Conservation (phyloP, 1,140 invertebrate species). For the Pararge aegeria region DNA sequence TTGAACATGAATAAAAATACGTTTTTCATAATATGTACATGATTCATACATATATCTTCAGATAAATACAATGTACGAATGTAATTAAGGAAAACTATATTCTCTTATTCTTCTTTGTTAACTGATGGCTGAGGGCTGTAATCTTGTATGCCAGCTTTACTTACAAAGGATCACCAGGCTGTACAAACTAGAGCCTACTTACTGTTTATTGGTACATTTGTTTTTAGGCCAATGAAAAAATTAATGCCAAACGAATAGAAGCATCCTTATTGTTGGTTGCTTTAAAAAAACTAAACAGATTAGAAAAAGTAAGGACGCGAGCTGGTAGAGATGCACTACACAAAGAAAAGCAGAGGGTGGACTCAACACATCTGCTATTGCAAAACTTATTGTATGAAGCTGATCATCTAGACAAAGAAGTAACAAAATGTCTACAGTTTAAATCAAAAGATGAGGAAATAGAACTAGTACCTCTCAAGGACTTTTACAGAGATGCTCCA, state of each 20-base stretch:
- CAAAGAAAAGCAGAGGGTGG: slow-evolving; percentile 92
- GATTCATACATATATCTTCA: no score
- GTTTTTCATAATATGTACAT: no score
- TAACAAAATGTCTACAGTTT: slow-evolving; percentile 95
- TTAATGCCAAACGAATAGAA: slow-evolving; percentile 84
- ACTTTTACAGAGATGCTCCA: slow-evolving; percentile 93
- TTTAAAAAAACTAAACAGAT: slow-evolving; percentile 93
- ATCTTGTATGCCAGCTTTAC: no score
- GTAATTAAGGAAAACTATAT: no score
- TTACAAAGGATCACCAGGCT: no score
- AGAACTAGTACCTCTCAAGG: slow-evolving; percentile 90
- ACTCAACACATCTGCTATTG: slow-evolving; percentile 92
- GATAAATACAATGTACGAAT: no score
- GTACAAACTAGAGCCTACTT: no score
- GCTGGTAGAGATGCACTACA: slow-evolving; percentile 88
- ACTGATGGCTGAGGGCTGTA: no score
- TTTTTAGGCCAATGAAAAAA: slow-evolving; percentile 81
- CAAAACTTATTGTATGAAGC: slow-evolving; percentile 98
- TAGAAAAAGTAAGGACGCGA: slow-evolving; percentile 93
- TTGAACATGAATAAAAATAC: no score
- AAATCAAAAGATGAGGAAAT: slow-evolving; percentile 97
- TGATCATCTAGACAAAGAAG: slow-evolving; percentile 95
- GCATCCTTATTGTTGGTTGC: slow-evolving; percentile 88
- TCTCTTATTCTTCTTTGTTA: no score
- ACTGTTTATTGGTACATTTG: no score